These are phyloP conservation scores for Zaprionus tsacasi DNA, from an alignment of 1,140 invertebrate species.

Conservation along the genomic window DNA sequence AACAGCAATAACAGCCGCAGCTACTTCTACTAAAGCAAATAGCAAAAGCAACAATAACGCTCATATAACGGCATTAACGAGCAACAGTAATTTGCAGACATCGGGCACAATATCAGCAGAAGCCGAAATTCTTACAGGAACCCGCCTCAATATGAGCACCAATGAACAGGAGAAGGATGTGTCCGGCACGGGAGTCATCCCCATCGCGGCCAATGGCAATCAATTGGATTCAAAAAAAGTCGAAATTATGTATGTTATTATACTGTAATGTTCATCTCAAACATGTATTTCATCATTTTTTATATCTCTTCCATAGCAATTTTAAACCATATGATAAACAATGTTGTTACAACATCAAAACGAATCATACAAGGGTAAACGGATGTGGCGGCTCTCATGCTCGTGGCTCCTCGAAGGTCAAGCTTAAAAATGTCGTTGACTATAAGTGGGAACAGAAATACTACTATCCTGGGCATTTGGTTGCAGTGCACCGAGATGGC, in stretches of 20 bases:
- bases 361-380: constrained; percentile 89
- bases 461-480: constrained; percentile 93
- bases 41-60: constrained; percentile 28
- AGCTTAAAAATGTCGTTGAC: constrained; percentile 95
- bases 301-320: constrained; percentile 31
- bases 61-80: constrained; percentile 47
- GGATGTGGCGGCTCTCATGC: constrained; percentile 89
- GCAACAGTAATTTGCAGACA: constrained; percentile 51
- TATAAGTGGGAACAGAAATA: constrained; percentile 96
- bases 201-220: constrained; percentile 61
- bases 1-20: constrained; percentile 29
- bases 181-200: constrained; percentile 16
- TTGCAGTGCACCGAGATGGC: constrained; percentile 94
- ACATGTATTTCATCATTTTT: not conserved
- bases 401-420: constrained; percentile 94
- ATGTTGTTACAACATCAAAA: constrained; percentile 88
- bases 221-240: constrained; percentile 49
- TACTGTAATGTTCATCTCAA: not conserved
- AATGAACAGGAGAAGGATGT: constrained; percentile 52
- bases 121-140: constrained; percentile 26
- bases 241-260: constrained; percentile 56
- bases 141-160: constrained; percentile 57
- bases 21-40: constrained; percentile 30
- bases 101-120: constrained; percentile 11
- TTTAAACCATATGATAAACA: constrained; percentile 89